These are phyloP conservation scores for Notodonta dromedarius DNA, from an alignment of 2,888 invertebrate species.

Conservation along the genomic window DNA sequence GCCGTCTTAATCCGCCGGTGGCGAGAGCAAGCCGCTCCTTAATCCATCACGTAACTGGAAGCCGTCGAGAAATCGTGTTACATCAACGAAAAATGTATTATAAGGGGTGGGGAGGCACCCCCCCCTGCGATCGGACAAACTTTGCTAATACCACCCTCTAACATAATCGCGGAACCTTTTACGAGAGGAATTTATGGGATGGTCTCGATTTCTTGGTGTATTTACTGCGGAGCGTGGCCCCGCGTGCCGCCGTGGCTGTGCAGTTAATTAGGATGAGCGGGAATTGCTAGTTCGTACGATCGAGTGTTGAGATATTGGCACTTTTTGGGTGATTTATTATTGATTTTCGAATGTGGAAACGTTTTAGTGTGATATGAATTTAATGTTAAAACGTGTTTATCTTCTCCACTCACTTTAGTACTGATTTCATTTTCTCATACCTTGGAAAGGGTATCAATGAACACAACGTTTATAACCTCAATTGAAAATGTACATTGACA, in stretches of 20 bases:
- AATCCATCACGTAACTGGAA: conserved; percentile 85
- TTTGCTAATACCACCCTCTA: conserved; percentile 84
- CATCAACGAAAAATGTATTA: conserved; percentile 86
- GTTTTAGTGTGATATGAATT: not conserved
- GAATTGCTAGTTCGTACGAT: conserved; percentile 41
- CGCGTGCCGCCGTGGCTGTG: conserved; percentile 72
- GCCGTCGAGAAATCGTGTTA: conserved; percentile 85
- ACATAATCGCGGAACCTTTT: conserved; percentile 84
- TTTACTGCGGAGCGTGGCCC: conserved; percentile 78
- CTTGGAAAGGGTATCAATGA: no score
- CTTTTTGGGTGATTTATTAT: not conserved
- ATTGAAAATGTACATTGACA: no score
- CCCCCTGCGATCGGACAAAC: conserved; percentile 80
- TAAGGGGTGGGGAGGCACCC: conserved; percentile 57
- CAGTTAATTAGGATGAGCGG: conserved; percentile 76
- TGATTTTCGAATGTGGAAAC: not conserved
- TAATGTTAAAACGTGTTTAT: not conserved
- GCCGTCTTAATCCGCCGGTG: conserved; percentile 76
- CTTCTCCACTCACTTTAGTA: no score
- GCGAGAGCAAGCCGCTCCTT: conserved; percentile 78
- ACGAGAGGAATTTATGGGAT: conserved; percentile 84
- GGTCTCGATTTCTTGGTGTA: conserved; percentile 82
- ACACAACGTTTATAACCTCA: no score
- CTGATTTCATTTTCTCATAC: no score
- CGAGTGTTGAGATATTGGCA: not conserved